Evolutionary conservation across 1,140 invertebrate species (phyloP).

Genomic region (Atopsyche davidsoni): DNA sequence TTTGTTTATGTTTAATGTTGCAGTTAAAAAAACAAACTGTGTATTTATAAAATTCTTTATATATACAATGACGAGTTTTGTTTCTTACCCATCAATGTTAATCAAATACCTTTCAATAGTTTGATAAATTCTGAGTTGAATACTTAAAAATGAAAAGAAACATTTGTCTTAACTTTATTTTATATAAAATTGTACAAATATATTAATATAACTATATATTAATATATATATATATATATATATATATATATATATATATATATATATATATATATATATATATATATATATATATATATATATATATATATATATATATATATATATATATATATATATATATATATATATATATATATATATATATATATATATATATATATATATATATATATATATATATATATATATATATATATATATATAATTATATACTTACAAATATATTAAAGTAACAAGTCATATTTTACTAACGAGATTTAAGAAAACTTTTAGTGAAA

Average conservation of each 20-base stretch:
- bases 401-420: conserved; percentile 3
- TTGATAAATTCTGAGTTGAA: no score
- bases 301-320: conserved; percentile 9
- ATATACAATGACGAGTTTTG: no score
- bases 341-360: not conserved
- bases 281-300: conserved; percentile 9
- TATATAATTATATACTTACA: not conserved
- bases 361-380: not conserved
- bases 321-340: not conserved
- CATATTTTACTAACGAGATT: not conserved
- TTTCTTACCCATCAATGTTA: no score
- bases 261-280: conserved; percentile 9
- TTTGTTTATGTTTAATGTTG: no score
- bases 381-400: no score
- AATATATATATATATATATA: conserved; percentile 5
- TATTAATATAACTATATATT: conserved; percentile 1
- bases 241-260: not conserved
- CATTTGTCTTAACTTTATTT: not conserved
- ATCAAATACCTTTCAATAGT: no score
- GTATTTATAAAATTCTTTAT: no score
- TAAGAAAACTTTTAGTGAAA: not conserved
- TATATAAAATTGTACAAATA: conserved; percentile 4
- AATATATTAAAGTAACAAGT: not conserved
- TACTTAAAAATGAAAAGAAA: not conserved
- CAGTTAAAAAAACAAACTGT: no score